Evolutionary conservation across 2,888 invertebrate species (phyloP).

Genomic region (Opisthograptis luteolata): DNA sequence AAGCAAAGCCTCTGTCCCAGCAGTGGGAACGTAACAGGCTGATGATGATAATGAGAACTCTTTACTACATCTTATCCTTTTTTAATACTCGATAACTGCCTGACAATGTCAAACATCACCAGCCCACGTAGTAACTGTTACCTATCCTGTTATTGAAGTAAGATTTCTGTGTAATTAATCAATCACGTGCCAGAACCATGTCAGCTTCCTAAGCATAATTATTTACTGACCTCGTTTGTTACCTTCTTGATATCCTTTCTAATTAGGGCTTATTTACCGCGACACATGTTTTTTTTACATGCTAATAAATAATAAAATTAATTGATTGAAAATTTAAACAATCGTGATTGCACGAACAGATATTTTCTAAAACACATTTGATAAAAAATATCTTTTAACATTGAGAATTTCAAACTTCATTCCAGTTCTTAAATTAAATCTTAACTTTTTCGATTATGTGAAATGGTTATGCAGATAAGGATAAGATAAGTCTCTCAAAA

Average conservation of each 20-base stretch:
- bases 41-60: no score
- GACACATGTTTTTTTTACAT: no score
- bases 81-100: neutral
- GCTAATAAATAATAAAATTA: no score
- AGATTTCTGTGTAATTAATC: constrained; percentile 42
- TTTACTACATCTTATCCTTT: no score
- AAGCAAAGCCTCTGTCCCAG: no score
- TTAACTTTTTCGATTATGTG: neutral
- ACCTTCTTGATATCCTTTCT: constrained; percentile 32
- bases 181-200: constrained; percentile 40
- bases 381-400: no score
- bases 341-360: no score
- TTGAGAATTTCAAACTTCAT: neutral
- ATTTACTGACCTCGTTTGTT: constrained; percentile 37
- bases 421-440: neutral
- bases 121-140: constrained; percentile 1
- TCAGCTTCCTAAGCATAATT: constrained; percentile 40
- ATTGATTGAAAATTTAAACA: no score
- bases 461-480: neutral
- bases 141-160: constrained; percentile 30
- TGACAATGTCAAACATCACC: neutral
- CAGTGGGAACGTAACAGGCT: no score
- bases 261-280: constrained; percentile 11
- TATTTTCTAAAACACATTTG: no score
- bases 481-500: neutral